phyloP scores from a whole-genome alignment of 2,113 vertebrate genomes.

The Dipodomys ordii region DNA sequence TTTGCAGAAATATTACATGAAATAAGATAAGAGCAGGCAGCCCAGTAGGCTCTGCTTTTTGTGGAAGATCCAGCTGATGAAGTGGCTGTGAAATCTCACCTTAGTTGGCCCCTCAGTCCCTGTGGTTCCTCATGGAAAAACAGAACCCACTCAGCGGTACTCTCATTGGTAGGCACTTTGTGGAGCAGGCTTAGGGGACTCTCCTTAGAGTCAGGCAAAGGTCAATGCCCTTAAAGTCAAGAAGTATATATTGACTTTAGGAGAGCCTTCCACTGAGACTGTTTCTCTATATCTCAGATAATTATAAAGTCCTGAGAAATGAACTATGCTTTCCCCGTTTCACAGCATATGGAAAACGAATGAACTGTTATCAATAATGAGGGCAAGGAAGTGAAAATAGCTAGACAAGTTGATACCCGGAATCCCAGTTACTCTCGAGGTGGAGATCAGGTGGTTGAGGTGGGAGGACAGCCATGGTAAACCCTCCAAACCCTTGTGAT shows the following conservation, averaged over 20 bases:
- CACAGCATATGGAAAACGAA: background rate
- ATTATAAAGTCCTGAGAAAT: background rate
- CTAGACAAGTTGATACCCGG: too few species aligned
- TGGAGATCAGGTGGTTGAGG: too few species aligned
- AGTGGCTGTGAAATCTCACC: accelerated
- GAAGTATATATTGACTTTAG: background rate
- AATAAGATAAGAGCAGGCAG: background rate
- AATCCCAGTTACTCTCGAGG: too few species aligned
- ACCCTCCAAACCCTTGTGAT: too few species aligned
- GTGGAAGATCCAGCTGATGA: background rate
- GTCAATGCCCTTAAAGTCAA: background rate
- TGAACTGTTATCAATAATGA: background rate
- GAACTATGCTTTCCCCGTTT: background rate
- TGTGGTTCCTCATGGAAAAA: background rate
- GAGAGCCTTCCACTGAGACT: background rate
- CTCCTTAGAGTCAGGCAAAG: background rate
- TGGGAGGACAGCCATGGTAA: too few species aligned
- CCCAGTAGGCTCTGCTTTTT: background rate
- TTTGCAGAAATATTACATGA: background rate
- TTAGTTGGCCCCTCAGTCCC: too few species aligned
- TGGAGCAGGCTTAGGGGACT: background rate
- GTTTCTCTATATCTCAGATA: background rate
- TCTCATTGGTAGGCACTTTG: background rate
- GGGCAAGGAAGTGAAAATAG: too few species aligned
- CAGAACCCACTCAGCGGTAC: accelerated